Evolutionary conservation across 2,888 invertebrate genomes (phyloP).

Genomic region (Timema cristinae): DNA sequence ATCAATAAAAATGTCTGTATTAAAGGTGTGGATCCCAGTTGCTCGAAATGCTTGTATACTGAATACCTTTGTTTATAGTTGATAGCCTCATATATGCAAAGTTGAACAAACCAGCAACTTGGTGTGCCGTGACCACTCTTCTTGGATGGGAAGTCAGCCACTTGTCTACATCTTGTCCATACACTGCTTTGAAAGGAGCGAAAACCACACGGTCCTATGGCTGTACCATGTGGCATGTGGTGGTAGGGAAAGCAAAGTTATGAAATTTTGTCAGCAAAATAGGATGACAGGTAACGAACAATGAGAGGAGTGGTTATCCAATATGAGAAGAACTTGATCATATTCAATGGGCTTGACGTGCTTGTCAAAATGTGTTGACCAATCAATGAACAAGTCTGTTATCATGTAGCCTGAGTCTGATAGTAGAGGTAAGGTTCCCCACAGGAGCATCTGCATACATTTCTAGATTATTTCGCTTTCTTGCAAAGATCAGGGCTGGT

Average conservation of each 20-base stretch:
- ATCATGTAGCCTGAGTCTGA: conserved; percentile 32
- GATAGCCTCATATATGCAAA: background rate
- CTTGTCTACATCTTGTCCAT: conserved; percentile 14
- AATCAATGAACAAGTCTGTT: conserved; percentile 28
- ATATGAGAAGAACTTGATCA: conserved; percentile 29
- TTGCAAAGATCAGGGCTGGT: conserved; percentile 15
- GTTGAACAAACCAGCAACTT: conserved; percentile 13
- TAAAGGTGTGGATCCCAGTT: conserved; percentile 14
- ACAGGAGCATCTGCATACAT: conserved; percentile 28
- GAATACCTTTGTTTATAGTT: background rate
- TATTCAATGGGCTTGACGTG: conserved; percentile 28
- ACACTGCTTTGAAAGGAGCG: conserved; percentile 2
- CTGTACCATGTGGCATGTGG: conserved; percentile 31
- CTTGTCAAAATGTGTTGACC: conserved; percentile 30
- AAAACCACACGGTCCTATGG: conserved; percentile 26
- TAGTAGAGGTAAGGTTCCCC: conserved; percentile 27
- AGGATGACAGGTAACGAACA: conserved; percentile 26
- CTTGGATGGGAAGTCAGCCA: conserved; percentile 8
- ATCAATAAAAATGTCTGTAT: conserved; percentile 2
- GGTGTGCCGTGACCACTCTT: background rate
- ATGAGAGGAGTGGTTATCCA: conserved; percentile 31
- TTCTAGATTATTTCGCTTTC: conserved; percentile 24
- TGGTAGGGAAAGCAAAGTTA: conserved; percentile 28
- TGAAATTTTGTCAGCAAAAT: conserved; percentile 29
- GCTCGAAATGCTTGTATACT: conserved; percentile 9